Evolutionary conservation across 2,797 vertebrate species (phyloP).

Genomic region (Acestrorhynchus altus): DNA sequence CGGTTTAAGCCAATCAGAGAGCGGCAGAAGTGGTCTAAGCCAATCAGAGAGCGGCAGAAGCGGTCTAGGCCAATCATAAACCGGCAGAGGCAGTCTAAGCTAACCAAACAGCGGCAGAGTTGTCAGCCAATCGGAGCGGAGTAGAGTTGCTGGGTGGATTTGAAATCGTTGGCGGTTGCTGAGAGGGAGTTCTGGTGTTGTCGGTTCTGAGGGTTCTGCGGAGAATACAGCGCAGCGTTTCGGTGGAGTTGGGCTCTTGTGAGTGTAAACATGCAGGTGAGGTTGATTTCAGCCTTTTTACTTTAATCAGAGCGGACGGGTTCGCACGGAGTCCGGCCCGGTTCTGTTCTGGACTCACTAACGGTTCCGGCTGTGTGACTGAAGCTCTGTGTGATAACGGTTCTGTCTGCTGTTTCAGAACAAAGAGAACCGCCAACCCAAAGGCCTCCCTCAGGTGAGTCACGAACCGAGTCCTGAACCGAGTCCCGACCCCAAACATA

Average conservation of each 20-base stretch:
- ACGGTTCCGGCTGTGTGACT: not conserved
- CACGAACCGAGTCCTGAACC: no score
- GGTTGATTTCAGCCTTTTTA: not conserved
- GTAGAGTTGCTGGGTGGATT: slow-evolving; percentile 43
- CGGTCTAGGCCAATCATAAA: not conserved
- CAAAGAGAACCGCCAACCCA: slow-evolving; percentile 80
- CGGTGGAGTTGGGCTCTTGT: no score
- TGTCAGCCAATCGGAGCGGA: not conserved
- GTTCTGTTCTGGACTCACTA: no score
- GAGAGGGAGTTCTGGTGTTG: not conserved
- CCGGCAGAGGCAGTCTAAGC: not conserved
- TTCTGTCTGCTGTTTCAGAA: slow-evolving; percentile 67
- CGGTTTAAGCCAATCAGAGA: not conserved
- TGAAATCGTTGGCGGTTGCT: slow-evolving; percentile 75
- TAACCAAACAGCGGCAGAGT: not conserved
- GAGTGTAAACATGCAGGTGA: slow-evolving; percentile 16
- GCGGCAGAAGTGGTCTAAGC: not conserved
- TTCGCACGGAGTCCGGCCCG: no score
- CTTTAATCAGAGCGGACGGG: not conserved
- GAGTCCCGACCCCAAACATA: no score
- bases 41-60: not conserved
- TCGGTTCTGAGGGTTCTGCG: not conserved
- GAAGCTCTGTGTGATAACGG: not conserved
- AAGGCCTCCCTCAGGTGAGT: slow-evolving; percentile 67
- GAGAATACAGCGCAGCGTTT: not conserved